Evolutionary conservation across 1,140 invertebrate species (phyloP).

Genomic region (Penaeus vannamei): DNA sequence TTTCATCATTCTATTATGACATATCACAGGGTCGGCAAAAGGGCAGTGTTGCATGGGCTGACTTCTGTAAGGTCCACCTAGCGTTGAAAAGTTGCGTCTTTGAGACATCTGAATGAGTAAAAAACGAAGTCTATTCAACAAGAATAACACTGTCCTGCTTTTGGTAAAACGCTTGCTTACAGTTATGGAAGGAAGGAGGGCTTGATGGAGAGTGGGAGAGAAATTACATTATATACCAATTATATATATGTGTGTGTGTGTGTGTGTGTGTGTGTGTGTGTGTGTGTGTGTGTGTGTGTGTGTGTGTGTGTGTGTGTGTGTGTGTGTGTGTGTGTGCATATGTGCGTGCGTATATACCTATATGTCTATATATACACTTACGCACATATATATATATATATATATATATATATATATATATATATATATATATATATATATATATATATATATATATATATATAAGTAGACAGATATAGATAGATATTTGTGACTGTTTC

Average conservation of each 20-base stretch:
- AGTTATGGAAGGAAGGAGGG: no score
- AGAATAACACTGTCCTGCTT: no score
- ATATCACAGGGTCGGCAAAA: conserved; percentile 53
- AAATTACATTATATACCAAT: no score
- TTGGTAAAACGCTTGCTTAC: no score
- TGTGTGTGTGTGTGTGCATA: conserved; percentile 7
- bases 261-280: not conserved
- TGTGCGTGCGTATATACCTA: not conserved
- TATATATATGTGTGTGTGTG: no score
- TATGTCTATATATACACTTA: not conserved
- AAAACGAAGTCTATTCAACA: not conserved
- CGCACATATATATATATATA: conserved; percentile 4
- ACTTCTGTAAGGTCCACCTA: conserved; percentile 14
- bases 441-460: not conserved
- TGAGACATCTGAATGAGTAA: not conserved
- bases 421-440: not conserved
- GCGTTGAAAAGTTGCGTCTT: not conserved
- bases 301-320: conserved; percentile 17
- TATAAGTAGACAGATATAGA: not conserved
- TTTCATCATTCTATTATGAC: conserved; percentile 32
- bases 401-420: not conserved
- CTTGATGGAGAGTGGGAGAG: no score
- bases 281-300: conserved; percentile 11
- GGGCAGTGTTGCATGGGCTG: conserved; percentile 51
- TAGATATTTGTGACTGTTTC: no score